Evolutionary conservation across 2,113 vertebrate species (phyloP), one percentile per base, ranked within the genome.

Genomic region (Cyanistes caeruleus): DNA sequence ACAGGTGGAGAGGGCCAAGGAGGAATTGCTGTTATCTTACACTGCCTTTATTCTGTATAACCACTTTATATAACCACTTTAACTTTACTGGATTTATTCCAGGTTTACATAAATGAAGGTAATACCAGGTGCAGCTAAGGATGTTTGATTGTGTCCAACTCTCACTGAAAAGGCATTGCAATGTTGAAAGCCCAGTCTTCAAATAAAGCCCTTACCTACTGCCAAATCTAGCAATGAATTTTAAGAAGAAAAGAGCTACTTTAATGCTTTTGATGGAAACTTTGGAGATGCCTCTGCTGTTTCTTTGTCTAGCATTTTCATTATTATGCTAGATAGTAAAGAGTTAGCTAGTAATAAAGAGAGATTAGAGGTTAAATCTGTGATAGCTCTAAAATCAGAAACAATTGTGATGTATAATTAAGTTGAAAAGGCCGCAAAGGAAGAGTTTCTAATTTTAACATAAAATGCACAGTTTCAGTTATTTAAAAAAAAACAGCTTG

Each of bases 341-440:
- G 87, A 53, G 82, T 74, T 93, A 96, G 79, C 27, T 85, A n/a
- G 60, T 69, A 83, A 87, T 74, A 92, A 81, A 85, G 67, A 82
- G 75, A 89, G 30, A 62, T 78, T 91, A 93, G 22, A 97, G 93
- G 87, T 94, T 96, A 95, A 95, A 63, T 25, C 90, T 88, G 72
- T 92, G 79, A 90, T 65, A 55, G 70, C 81, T 86, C 37, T 46
- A 60, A 95, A 97, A 96, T 95, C 41, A 93, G 84, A 65, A 97
- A 91, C 68, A 94, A 95, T 95, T 97, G 21, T 95, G 84, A 94
- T 48, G 86, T 96, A 94, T 97, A 97, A 97, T 97, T 96, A 97
- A 95, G 69, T 95, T 97, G 76, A 97, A 97, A 92, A 95, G 72
- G 68, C 60, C 89, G 95, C 86, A 88, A 90, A 95, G 49, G 64